A percentile compares a stretch with the other conserved stretches of the same genome.
Evolutionary conservation across 1,140 invertebrate genomes (phyloP).

Genomic region (Drosophila grimshawi): DNA sequence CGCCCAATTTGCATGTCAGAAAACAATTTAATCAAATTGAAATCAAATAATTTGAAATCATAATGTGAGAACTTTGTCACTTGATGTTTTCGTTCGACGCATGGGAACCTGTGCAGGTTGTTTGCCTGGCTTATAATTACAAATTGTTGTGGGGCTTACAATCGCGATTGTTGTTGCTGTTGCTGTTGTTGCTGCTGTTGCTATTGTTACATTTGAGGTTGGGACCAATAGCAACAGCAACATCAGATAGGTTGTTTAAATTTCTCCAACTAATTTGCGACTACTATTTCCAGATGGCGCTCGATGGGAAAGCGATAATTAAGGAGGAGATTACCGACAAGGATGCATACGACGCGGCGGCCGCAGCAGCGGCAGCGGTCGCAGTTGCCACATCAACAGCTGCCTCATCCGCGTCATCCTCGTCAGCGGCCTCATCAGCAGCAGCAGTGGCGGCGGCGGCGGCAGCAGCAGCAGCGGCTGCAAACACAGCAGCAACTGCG

Average conservation of each 20-base stretch:
- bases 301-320: slow-evolving; percentile 84
- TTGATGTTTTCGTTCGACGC: slow-evolving; percentile 71
- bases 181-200: neutral
- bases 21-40: slow-evolving; percentile 83
- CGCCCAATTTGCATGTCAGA: slow-evolving; percentile 82
- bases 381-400: slow-evolving; percentile 57
- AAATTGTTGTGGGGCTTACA: slow-evolving; percentile 23
- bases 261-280: slow-evolving; percentile 61
- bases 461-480: slow-evolving; percentile 36
- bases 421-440: slow-evolving; percentile 38
- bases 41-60: slow-evolving; percentile 83
- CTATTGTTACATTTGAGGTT: neutral
- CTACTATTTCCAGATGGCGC: slow-evolving; percentile 81
- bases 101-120: slow-evolving; percentile 62
- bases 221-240: neutral
- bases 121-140: slow-evolving; percentile 35
- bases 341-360: slow-evolving; percentile 80
- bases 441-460: slow-evolving; percentile 23
- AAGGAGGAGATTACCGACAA: slow-evolving; percentile 84
- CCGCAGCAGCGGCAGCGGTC: slow-evolving; percentile 51
- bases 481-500: slow-evolving; percentile 53
- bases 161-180: neutral
- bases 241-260: slow-evolving; percentile 12
- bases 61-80: slow-evolving; percentile 83
- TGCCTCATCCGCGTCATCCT: slow-evolving; percentile 55